These are phyloP conservation scores for Dasyprocta punctata DNA, from an alignment of 2,113 vertebrate species.

Conservation along the genomic window DNA sequence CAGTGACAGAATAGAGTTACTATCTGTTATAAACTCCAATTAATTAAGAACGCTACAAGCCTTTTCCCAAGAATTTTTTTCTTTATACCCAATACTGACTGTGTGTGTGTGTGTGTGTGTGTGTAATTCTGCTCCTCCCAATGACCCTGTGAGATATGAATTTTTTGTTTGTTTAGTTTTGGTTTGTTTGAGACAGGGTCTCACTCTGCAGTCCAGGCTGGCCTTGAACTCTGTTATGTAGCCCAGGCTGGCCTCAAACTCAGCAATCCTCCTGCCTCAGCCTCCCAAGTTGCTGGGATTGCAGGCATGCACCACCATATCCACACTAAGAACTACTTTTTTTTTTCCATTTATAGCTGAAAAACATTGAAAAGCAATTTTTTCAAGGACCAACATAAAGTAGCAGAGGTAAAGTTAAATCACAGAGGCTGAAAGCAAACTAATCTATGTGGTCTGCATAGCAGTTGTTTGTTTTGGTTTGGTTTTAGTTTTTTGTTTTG, in stretches of 20 bases:
- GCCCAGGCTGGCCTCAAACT: background rate
- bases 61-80: conserved; percentile 6
- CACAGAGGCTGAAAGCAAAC: conserved; percentile 2
- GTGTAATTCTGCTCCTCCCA: conserved; percentile 14
- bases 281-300: background rate
- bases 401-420: conserved; percentile 49
- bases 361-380: conserved; percentile 32
- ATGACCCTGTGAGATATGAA: conserved; percentile 30
- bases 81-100: background rate
- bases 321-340: background rate
- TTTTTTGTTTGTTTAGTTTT: background rate
- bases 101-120: background rate
- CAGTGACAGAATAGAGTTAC: conserved; percentile 9
- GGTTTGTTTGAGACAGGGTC: no score
- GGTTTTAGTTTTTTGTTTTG: background rate
- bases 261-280: background rate
- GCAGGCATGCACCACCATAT: background rate
- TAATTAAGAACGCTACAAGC: background rate
- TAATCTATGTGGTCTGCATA: conserved; percentile 29
- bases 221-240: background rate
- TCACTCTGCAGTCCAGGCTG: background rate
- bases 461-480: background rate
- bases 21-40: background rate
- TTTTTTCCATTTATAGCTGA: conserved; percentile 43
- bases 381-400: background rate